Evolutionary conservation across 2,113 vertebrate genomes (phyloP), one percentile per base, ranked within the genome.

Genomic region (Syrrhaptes paradoxus): DNA sequence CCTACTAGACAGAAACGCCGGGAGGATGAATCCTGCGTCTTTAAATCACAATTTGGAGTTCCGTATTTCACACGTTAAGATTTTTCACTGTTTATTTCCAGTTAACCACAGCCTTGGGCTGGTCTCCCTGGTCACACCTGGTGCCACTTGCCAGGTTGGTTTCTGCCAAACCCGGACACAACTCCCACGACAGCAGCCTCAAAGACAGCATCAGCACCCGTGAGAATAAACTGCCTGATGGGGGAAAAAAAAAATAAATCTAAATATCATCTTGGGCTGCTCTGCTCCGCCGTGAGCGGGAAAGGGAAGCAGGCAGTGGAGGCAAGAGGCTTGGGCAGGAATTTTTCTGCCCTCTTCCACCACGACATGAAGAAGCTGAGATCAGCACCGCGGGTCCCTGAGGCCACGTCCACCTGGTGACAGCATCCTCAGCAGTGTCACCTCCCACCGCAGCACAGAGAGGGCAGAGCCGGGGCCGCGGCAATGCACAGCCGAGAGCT

Each of bases 171-270:
- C 43, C 32, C 0, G 0, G 46, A 68, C 49, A 68, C 15, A 31
- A 29, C 11, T 10, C 2, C 32, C 51, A 13, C 0, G 0, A 19
- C 0, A 11, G 26, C 7, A 3, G 11, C 63, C 38, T 25, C 2
- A 1, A 65, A 61, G 54, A 26, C 1, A 4, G 18, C 3, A 17
- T 15, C 21, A 38, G 45, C 24, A 46, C 12, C 54, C 1, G 1
- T 11, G 51, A 67, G 52, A 58, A 72, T 4, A 25, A 74, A 55
- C 24, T 38, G 28, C 29, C 46, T 19, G 32, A 20, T 7, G 3
- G 17, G 13, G 20, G 38, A 10, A 24, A 31, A 32, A n/a, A 49
- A n/a, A 49, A 5, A 36, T 36, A 32, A 9, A 8, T 3, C 18
- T 49, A 43, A 54, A 63, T 46, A 58, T 29, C 25, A 2, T 54